Evolutionary conservation across 2,113 vertebrate species (phyloP).

Genomic region (Mungos mungo): DNA sequence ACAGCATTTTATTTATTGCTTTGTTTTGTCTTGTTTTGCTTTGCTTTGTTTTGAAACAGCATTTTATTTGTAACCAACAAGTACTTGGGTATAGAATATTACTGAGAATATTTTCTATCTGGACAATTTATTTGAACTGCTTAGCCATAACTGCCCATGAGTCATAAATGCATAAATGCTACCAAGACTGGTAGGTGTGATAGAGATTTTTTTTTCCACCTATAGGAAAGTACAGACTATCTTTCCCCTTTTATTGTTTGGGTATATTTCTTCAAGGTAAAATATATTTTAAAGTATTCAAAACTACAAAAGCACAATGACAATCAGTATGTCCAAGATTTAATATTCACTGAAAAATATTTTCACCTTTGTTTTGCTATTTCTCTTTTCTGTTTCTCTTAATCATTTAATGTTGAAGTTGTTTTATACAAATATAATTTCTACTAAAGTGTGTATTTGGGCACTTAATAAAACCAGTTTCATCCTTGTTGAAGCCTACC

Average conservation of each 20-base stretch:
- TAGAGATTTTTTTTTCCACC: neutral
- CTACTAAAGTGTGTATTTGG: neutral
- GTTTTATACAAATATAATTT: neutral
- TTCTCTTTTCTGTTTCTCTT: conserved; percentile 39
- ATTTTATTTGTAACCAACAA: neutral
- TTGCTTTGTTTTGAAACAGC: neutral
- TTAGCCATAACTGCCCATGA: neutral
- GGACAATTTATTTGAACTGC: neutral
- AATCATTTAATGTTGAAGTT: neutral
- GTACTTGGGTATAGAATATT: neutral
- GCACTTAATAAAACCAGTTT: neutral
- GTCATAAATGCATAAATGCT: neutral
- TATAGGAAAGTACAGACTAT: neutral
- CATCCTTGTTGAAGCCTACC: neutral
- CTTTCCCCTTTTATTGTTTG: neutral
- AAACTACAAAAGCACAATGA: conserved; percentile 5
- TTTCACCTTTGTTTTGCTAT: conserved; percentile 68
- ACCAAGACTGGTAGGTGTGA: neutral
- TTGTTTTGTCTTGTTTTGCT: no score
- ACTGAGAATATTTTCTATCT: neutral
- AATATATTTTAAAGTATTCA: neutral
- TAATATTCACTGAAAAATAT: conserved; percentile 54
- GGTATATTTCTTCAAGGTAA: neutral
- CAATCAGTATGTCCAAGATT: conserved; percentile 61
- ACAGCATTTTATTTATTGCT: neutral